Base-by-base conservation (phyloP, 2,888 invertebrate genomes). In the Brenthis hecate region DNA sequence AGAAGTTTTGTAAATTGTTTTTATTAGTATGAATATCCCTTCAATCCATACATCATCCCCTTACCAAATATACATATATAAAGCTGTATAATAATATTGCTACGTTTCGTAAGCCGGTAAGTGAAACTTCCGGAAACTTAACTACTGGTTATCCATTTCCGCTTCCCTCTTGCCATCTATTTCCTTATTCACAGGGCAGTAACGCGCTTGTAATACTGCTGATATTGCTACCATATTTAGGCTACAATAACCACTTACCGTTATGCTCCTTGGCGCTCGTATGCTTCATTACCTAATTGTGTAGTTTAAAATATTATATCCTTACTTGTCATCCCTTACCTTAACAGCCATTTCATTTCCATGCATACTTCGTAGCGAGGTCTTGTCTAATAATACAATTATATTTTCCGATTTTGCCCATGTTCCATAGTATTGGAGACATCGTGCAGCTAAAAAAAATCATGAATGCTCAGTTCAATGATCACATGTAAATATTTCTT, bases 381-480 rank as follows among this genome's bases (percentile, higher is more conserved):
- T 81, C 74, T 91, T 92, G 0, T 91, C 92, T 8, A 90, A 76
- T 47, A 91, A 79, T 0, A 89, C 81, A 13, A 92, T 72, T 5
- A 91, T 66, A 55, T 85, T 79, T 3, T 82, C 79, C n/a, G 83
- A 71, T 0, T 73, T 74, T 3, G 79, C 72, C 0, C 3, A 63
- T 66, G 43, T 80, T 79, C 2, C 71, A 64, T 14, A 69, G 55
- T 70, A 68, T 2, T 63, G 63, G 6, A 89, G 74, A 54, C 91
- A 92, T 32, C 86, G 82, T 5, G 85, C 91, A 73, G 86, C 91
- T 92, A 80, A 14, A 63, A 61, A 62, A 54, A 67, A 50, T 54
- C 19, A 68, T 28, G 11, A 54, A 63, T 28, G 13, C 13, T 23
- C 23, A 58, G 16, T 58, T 57, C 5, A 32, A 32, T 36, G 43